A percentile compares a stretch with the other conserved stretches of the same genome.
phyloP scores from a whole-genome alignment of 1,140 invertebrate genomes.

The Hyphantria cunea region DNA sequence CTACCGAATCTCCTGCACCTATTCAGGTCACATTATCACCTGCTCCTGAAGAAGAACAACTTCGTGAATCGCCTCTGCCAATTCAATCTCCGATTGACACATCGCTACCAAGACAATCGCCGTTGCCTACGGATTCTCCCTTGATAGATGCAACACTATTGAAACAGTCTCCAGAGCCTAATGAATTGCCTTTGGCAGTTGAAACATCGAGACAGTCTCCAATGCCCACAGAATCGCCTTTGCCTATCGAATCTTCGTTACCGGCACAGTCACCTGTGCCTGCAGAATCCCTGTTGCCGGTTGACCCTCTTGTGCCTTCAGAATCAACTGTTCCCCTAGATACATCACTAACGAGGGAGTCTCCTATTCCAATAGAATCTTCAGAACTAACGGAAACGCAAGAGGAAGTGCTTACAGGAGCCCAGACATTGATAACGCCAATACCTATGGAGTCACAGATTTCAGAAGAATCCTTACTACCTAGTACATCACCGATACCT shows the following conservation, averaged over 20 bases:
- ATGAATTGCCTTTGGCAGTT: conserved; percentile 24
- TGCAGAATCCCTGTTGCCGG: neutral
- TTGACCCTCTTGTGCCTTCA: neutral
- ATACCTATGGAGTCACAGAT: no score
- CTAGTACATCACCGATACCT: no score
- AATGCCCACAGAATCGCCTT: neutral
- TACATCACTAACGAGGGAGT: neutral
- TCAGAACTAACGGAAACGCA: neutral
- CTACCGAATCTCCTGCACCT: conserved; percentile 7
- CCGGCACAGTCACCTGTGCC: neutral
- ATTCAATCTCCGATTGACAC: conserved; percentile 28
- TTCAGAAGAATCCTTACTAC: no score
- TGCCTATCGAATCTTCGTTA: neutral
- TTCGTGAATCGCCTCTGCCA: conserved; percentile 28
- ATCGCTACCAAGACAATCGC: conserved; percentile 25
- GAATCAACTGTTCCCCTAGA: neutral
- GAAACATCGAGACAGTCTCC: conserved; percentile 17
- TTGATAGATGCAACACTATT: conserved; percentile 9
- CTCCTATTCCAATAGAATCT: neutral
- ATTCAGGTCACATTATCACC: conserved; percentile 7
- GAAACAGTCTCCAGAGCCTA: conserved; percentile 28
- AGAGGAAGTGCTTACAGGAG: no score
- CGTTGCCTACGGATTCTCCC: conserved; percentile 29
- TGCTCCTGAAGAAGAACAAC: conserved; percentile 1
- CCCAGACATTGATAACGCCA: no score